Evolutionary conservation across 2,113 vertebrate species (phyloP), one percentile per base, ranked within the genome.

Genomic region (Bufo gargarizans): DNA sequence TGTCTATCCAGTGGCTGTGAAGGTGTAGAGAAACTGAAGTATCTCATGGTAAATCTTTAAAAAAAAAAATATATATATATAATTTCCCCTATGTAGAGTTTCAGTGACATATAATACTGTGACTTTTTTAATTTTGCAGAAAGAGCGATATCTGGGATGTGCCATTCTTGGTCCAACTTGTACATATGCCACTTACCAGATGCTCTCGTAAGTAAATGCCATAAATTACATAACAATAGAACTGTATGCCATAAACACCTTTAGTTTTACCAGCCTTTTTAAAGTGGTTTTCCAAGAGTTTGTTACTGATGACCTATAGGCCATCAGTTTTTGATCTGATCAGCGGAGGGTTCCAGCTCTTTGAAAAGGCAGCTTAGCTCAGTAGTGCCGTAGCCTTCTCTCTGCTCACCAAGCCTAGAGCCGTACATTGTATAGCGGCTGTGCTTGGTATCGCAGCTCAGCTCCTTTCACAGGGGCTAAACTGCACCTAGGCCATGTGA

Each of bases 1-100:
- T 99, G 98, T 82, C 93, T 91, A 17, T 98, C 96, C 91, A 99
- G 97, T 91, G 96, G 95, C 76, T 99, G 98, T 88, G 98, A 99
- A 93, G 98, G 97, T 10, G 94, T 97, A 59, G 93, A 97, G 74
- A 96, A 97, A 16, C 94, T 99, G 85, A 98, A 95, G 91, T 71
- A 9, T 12, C 94, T 99, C 17, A 85, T 91, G 59, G 98, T 99
- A 89, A 97, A 97, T 96, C 88, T 50, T 9, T 55, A 7, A 4
- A 53, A 4, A 67, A 7, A 4, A 53, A 4, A 67, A 16, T 10
- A 33, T 33, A 33, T 33, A 55, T 69, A 56, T 84, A 6, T 6
- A 43, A 22, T 67, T 67, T 67, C 9, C 14, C 49, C 58, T 6
- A 53, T 16, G 43, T 20, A 2, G 2, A 47, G 14, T 49, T 65